Conservation (phyloP, 2,888 invertebrate genomes). For the Itoplectis maculator region DNA sequence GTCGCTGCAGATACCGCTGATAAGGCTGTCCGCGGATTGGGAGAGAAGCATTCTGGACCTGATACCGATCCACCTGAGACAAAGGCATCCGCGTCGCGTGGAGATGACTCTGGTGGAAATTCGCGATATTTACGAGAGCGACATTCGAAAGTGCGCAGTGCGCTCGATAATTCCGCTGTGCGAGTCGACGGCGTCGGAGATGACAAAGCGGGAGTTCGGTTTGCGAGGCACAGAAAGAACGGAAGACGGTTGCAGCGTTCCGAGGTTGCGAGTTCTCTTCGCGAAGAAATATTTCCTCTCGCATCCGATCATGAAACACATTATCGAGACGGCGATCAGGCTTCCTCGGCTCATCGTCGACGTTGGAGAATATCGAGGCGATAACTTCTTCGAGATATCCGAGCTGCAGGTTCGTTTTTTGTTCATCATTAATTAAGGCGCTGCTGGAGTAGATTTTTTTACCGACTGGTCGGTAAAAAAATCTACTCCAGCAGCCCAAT, state of each 20-base stretch:
- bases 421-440: too few relatives aligned
- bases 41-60: slow-evolving; percentile 76
- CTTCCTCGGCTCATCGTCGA: slow-evolving; percentile 83
- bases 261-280: slow-evolving; percentile 65
- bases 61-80: slow-evolving; percentile 70
- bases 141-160: slow-evolving; percentile 74
- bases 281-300: slow-evolving; percentile 77
- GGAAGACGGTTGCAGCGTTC: slow-evolving; percentile 25
- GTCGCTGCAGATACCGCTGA: slow-evolving; percentile 70
- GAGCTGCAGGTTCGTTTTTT: too few relatives aligned
- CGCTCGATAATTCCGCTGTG: slow-evolving; percentile 48
- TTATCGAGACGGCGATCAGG: slow-evolving; percentile 79
- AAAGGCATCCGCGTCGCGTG: slow-evolving; percentile 71
- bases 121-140: slow-evolving; percentile 74
- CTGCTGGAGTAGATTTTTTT: too few relatives aligned
- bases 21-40: slow-evolving; percentile 76
- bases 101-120: slow-evolving; percentile 75
- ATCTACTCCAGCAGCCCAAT: too few relatives aligned
- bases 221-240: not conserved
- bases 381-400: slow-evolving; percentile 72
- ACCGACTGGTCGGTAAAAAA: too few relatives aligned
- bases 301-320: slow-evolving; percentile 74
- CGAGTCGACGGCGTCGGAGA: not conserved
- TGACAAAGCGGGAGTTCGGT: slow-evolving; percentile 2
- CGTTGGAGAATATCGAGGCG: slow-evolving; percentile 75